Conservation (phyloP, 2,113 vertebrate species). For the Irena cyanogastra region DNA sequence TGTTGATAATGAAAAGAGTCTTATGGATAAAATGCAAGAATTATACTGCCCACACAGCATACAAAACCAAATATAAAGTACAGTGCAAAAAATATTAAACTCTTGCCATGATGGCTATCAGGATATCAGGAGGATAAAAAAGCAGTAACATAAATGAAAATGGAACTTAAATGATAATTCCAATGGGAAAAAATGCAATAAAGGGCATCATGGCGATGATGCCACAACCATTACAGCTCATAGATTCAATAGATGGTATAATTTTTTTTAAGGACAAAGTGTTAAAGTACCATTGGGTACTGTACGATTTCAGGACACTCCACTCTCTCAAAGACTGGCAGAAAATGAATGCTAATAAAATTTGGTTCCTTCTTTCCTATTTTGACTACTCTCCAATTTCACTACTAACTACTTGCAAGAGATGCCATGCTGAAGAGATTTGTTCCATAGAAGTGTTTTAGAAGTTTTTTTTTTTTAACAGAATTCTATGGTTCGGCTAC, state of each 20-base stretch:
- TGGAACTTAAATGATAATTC: background rate
- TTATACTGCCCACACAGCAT: background rate
- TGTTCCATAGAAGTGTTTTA: background rate
- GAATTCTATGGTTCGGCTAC: background rate
- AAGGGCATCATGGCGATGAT: fast-evolving
- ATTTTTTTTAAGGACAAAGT: background rate
- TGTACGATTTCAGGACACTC: background rate
- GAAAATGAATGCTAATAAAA: background rate
- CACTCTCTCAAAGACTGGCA: background rate
- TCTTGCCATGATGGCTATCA: background rate
- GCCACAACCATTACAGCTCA: background rate
- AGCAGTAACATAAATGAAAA: background rate
- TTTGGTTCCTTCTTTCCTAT: background rate
- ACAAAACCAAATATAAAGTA: background rate
- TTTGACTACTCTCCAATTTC: background rate
- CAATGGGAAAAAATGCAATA: background rate
- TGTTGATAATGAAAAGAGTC: background rate
- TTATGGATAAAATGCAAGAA: background rate
- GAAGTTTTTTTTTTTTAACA: background rate
- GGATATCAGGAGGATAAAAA: background rate
- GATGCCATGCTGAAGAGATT: background rate
- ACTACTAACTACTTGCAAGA: background rate
- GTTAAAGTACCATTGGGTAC: background rate
- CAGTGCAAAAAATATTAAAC: background rate
- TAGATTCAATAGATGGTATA: background rate